Conservation (phyloP, 1,140 invertebrate genomes). For the Apis dorsata region DNA sequence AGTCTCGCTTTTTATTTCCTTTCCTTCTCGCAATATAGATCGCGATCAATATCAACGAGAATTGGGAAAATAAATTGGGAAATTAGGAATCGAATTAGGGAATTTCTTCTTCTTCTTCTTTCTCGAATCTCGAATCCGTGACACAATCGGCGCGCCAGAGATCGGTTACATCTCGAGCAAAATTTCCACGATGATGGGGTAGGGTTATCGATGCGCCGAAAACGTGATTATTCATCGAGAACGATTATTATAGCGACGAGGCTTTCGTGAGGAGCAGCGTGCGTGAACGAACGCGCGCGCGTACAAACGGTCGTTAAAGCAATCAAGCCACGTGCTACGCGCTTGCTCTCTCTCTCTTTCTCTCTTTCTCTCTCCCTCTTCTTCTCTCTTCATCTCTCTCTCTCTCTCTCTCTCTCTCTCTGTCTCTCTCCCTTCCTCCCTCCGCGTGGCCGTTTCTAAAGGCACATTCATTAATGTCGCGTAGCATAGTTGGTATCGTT, state of each 20-base stretch:
- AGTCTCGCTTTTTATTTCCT: no score
- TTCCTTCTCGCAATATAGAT: no score
- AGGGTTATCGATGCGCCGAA: not conserved
- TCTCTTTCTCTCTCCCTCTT: not conserved
- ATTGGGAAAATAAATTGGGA: no score
- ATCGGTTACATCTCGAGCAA: no score
- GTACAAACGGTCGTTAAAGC: conserved; percentile 54
- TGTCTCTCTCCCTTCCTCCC: not conserved
- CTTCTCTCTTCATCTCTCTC: not conserved
- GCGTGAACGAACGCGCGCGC: conserved; percentile 38
- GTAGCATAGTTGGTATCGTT: conserved; percentile 56
- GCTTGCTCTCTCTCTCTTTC: not conserved
- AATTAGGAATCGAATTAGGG: no score
- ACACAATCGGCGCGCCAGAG: no score
- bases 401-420: conserved; percentile 10
- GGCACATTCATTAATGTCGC: conserved; percentile 63
- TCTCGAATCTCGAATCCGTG: no score
- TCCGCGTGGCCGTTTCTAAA: conserved; percentile 31
- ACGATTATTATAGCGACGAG: conserved; percentile 24
- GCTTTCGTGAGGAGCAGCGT: conserved; percentile 28
- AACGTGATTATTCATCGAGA: conserved; percentile 24
- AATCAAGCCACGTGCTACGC: conserved; percentile 47
- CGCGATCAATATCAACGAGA: no score
- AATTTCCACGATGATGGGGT: not conserved
- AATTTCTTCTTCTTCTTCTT: no score